phyloP scores from a whole-genome alignment of 2,797 vertebrate species.

The Coendou prehensilis region DNA sequence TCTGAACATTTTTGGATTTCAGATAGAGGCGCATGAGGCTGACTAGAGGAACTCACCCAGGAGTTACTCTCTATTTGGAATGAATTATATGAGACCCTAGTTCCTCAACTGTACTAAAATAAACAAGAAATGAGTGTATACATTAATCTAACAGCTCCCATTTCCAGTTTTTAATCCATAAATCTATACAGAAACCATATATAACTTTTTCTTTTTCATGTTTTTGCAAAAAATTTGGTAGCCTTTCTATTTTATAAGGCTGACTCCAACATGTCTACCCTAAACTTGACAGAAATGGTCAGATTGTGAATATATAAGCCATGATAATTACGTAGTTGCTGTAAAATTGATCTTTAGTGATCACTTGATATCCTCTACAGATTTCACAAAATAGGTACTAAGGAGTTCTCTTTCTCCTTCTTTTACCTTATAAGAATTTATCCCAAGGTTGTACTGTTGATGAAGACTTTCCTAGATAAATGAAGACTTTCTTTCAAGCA shows the following conservation, averaged over 20 bases:
- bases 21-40: background rate
- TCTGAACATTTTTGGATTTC: background rate
- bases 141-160: background rate
- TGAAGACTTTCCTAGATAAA: background rate
- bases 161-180: background rate
- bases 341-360: background rate
- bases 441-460: background rate
- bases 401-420: background rate
- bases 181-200: background rate
- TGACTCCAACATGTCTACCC: background rate
- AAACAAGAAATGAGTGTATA: background rate
- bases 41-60: background rate
- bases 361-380: background rate
- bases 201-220: background rate
- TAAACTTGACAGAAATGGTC: conserved; percentile 14
- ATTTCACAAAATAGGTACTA: background rate
- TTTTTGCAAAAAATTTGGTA: background rate
- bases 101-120: background rate
- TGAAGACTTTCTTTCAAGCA: background rate
- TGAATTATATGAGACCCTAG: background rate
- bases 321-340: background rate
- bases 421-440: background rate
- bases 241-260: conserved; percentile 9
- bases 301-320: background rate
- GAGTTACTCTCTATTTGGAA: conserved; percentile 12